Evolutionary conservation across 2,888 invertebrate genomes (phyloP).

Genomic region (Fragum sueziense): DNA sequence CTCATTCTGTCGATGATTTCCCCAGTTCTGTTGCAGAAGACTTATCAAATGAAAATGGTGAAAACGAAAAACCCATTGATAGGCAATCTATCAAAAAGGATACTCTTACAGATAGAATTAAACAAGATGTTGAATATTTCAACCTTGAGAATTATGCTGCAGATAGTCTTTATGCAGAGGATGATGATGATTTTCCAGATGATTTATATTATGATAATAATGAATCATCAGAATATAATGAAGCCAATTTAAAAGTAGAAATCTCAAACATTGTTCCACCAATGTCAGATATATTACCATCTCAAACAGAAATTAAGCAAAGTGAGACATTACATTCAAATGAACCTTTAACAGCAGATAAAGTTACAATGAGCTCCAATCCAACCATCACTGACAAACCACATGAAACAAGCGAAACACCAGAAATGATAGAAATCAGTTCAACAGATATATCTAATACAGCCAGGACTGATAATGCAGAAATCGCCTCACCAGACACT

Average conservation of each 20-base stretch:
- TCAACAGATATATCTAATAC: neutral
- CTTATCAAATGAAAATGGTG: neutral
- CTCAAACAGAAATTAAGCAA: conserved; percentile 20
- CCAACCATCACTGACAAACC: neutral
- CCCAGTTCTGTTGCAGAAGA: neutral
- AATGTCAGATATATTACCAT: conserved; percentile 22
- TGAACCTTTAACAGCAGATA: conserved; percentile 11
- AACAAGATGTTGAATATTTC: conserved; percentile 6
- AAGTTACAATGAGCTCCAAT: neutral
- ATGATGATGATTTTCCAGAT: conserved; percentile 22
- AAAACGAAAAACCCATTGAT: neutral
- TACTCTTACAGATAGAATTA: conserved; percentile 20
- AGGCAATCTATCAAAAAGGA: neutral
- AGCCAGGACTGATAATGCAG: neutral
- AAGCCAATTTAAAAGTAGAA: conserved; percentile 20
- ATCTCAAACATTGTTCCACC: conserved; percentile 42
- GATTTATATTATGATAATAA: neutral
- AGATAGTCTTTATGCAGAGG: neutral
- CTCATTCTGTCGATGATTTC: neutral
- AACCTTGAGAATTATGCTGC: neutral
- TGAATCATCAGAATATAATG: neutral
- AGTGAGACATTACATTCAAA: neutral
- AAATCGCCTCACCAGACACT: neutral
- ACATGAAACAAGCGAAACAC: neutral
- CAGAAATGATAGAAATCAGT: neutral